Evolutionary conservation across 2,113 vertebrate genomes (phyloP), one percentile per base, ranked within the genome.

Genomic region (Paratilapia polleni): DNA sequence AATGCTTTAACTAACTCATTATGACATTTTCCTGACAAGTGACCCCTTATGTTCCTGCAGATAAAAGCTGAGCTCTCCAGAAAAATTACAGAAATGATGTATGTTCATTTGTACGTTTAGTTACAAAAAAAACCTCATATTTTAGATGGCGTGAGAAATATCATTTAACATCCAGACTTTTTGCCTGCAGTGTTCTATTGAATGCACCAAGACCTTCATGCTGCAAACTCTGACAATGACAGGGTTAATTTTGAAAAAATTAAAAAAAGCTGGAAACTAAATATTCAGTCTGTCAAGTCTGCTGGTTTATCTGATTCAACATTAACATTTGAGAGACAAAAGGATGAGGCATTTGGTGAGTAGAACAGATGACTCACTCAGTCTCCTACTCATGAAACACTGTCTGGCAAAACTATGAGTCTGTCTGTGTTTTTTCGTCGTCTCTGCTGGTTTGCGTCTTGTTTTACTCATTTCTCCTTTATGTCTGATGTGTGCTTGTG

Each of bases 281-380:
- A 74, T 76, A 73, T 56, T 64, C 28, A 61, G 54, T 43, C 38
- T 78, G 58, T 84, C 11, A 63, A 20, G 49, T 66, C 38, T 80
- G 62, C 43, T 75, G 59, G 47, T 79, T 81, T 66, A 61, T 85
- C 77, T 75, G 87, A 82, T 68, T 62, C 54, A 78, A 61, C 17
- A 10, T 82, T 85, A 85, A 78, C 64, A 87, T 83, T 79, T 78
- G 28, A 75, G 68, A 83, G 60, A 85, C 83, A 87, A 90, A 88
- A 86, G 61, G 78, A 89, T 83, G 73, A 84, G 24, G 22, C 81
- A 83, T 89, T 90, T 89, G 81, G 76, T 66, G 76, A 81, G 73
- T 62, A 66, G 61, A 84, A 76, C 56, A 64, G 43, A 91, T 89
- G 91, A 93, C 60, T 92, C 89, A 92, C 36, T 61, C 60, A 41